A percentile compares a stretch with the other conserved stretches of the same genome.
phyloP scores from a whole-genome alignment of 2,797 vertebrate species.

The Malurus splendens region DNA sequence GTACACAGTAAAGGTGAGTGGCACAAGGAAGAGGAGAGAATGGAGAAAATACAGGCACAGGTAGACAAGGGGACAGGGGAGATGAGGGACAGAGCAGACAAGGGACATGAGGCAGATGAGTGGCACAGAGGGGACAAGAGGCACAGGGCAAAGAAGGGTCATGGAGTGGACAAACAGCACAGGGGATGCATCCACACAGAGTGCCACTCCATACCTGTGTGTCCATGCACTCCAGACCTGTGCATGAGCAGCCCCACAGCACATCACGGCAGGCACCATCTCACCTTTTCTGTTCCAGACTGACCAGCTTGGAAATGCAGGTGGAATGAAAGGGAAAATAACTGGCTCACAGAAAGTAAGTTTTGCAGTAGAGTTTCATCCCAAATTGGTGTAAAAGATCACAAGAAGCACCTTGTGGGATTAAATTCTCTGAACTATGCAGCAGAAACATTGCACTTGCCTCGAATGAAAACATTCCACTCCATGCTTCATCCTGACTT shows the following conservation, averaged over 20 bases:
- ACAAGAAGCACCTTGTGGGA: background rate
- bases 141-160: background rate
- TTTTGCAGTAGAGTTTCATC: fast-evolving
- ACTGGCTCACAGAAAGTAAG: background rate
- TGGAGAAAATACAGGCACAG: fast-evolving
- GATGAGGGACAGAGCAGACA: background rate
- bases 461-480: background rate
- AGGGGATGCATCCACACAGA: fast-evolving
- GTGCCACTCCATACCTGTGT: fast-evolving
- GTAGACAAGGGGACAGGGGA: fast-evolving
- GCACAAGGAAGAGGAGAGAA: background rate
- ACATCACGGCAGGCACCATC: fast-evolving
- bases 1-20: fast-evolving
- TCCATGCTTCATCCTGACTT: background rate
- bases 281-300: background rate
- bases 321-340: background rate
- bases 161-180: fast-evolving
- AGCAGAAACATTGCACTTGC: background rate
- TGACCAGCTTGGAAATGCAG: fast-evolving
- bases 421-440: background rate
- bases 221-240: background rate
- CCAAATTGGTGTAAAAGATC: background rate
- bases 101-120: background rate
- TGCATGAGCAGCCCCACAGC: fast-evolving
- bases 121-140: fast-evolving